Evolutionary conservation across 2,113 vertebrate genomes (phyloP).

Genomic region (Rhea americana): DNA sequence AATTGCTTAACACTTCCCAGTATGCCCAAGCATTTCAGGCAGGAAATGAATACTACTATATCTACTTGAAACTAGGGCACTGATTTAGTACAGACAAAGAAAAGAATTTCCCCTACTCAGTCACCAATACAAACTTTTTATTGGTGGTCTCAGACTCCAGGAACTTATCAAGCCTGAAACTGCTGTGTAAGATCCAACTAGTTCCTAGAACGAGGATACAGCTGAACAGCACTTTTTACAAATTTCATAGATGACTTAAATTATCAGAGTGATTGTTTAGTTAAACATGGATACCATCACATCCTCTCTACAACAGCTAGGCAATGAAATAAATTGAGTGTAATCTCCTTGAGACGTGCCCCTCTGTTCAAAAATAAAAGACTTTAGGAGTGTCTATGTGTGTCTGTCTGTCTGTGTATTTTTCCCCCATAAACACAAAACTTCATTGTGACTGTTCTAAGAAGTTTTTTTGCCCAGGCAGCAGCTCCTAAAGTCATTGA

Average conservation of each 20-base stretch:
- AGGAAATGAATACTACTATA: conserved; percentile 61
- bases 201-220: neutral
- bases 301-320: neutral
- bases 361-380: neutral
- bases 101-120: conserved; percentile 48
- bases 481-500: too few species aligned
- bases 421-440: too few species aligned
- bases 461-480: too few species aligned
- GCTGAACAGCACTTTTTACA: rapidly evolving
- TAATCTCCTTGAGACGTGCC: neutral
- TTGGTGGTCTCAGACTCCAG: conserved; percentile 44
- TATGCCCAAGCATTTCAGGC: conserved; percentile 31
- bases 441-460: too few species aligned
- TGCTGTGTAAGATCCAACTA: neutral
- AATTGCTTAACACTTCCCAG: conserved; percentile 61
- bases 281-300: rapidly evolving
- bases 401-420: too few species aligned
- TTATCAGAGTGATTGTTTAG: rapidly evolving
- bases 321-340: neutral
- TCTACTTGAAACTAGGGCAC: conserved; percentile 51
- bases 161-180: conserved; percentile 11
- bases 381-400: neutral
- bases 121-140: neutral
- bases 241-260: neutral
- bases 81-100: conserved; percentile 56